phyloP scores from a whole-genome alignment of 2,888 invertebrate genomes.

The Apamea anceps region DNA sequence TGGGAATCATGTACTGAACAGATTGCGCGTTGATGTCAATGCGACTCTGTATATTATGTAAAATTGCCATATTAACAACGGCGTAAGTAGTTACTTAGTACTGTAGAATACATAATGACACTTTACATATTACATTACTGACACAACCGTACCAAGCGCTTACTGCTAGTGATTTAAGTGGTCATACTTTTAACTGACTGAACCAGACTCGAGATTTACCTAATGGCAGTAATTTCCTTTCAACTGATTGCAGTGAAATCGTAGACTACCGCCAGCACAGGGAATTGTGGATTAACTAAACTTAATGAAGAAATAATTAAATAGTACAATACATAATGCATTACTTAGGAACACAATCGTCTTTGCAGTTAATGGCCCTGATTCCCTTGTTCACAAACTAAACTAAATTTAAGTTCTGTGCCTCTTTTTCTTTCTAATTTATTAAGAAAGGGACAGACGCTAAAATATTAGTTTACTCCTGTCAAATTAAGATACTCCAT shows the following conservation, averaged over 20 bases:
- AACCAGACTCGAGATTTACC: conserved; percentile 25
- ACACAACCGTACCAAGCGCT: not conserved
- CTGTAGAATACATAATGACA: not conserved
- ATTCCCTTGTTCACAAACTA: too few relatives aligned
- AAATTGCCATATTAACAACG: not conserved
- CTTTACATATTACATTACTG: conserved; percentile 2
- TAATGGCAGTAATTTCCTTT: conserved; percentile 28
- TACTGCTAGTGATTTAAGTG: conserved; percentile 17
- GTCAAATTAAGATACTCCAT: too few relatives aligned
- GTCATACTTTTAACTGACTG: conserved; percentile 17
- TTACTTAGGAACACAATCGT: not conserved
- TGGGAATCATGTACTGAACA: too few relatives aligned
- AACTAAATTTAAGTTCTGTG: too few relatives aligned
- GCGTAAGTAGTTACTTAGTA: not conserved
- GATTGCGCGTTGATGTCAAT: too few relatives aligned
- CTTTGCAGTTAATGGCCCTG: not conserved
- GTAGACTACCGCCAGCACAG: not conserved
- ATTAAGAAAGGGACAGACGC: too few relatives aligned
- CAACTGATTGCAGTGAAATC: conserved; percentile 19
- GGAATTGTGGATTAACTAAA: not conserved
- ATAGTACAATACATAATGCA: not conserved
- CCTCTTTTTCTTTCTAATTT: too few relatives aligned
- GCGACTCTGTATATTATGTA: too few relatives aligned
- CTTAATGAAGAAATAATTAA: not conserved
- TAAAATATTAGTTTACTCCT: too few relatives aligned